Base-by-base conservation (phyloP, 2,113 vertebrate species). In the Aldabrachelys gigantea region DNA sequence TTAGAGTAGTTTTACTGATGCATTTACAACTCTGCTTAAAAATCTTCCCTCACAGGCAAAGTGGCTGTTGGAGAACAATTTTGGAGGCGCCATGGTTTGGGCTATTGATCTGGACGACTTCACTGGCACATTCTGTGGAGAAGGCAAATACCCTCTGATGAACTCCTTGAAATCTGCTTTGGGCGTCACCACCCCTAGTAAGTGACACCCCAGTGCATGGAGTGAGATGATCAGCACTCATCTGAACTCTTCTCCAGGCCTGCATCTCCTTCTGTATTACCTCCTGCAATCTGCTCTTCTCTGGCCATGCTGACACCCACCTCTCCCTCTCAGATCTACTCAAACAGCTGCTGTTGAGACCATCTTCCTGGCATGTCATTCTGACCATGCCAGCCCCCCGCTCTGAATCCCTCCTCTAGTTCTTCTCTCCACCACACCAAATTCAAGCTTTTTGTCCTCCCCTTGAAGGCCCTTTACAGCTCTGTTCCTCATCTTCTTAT, bases 81-180 rank as follows among this genome's bases (percentile, higher is more conserved):
- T 97, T 82, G 98, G 97, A 86, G 98, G 98, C 56, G 98, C 96
- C 69, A 97, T 98, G 97, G 97, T 98, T 44, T 98, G 98, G 98
- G 97, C 82, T 90, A 93, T 98, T 90, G 97, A 97, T 87, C 88
- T 98, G 92, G 98, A 98, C 80, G 97, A 98, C 90, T 98, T 98
- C 95, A 98, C 81, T 13, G 98, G 98, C 41, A 97, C 96, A 81
- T 98, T 98, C 98, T 98, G 98, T 75, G 96, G 97, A 83, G 95
- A 98, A 96, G 98, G 97, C 80, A 95, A 49, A 98, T 98, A 98
- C 81, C 98, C 97, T 13, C 96, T 98, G 78, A 98, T 97, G 97
- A 98, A 93, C 52, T 95, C 96, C 80, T 82, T 98, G 88, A 98
- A 98, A 95, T 97, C 88, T 41, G 96, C 94, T 78, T 92, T 98